A percentile compares a stretch with the other conserved stretches of the same genome.
Conservation (phyloP, 2,888 invertebrate species). For the Hydroisotoma schaefferi region DNA sequence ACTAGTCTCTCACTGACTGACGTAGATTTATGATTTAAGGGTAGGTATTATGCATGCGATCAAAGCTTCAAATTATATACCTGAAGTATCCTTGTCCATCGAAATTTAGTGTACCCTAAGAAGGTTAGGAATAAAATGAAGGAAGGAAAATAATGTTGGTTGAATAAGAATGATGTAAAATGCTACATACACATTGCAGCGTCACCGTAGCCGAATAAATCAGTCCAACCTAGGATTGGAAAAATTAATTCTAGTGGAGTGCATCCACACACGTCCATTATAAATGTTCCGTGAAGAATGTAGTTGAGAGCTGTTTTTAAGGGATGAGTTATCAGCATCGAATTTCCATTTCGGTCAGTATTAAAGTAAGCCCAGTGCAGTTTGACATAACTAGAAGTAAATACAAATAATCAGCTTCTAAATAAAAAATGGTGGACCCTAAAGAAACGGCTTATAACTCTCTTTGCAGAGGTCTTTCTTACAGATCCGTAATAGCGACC, state of each 20-base stretch:
- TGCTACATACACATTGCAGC: constrained; percentile 22
- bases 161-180: no score
- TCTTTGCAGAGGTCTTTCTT: constrained; percentile 1
- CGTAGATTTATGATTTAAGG: no score
- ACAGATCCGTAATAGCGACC: constrained; percentile 36
- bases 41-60: no score
- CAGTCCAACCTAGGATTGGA: constrained; percentile 20
- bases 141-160: no score
- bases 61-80: no score
- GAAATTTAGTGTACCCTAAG: constrained; percentile 36
- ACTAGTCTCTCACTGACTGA: no score
- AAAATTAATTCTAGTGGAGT: constrained; percentile 36
- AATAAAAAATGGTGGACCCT: no score
- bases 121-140: neutral
- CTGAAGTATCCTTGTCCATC: constrained; percentile 36
- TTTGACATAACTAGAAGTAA: constrained; percentile 40
- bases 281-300: constrained; percentile 34
- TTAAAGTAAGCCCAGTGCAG: constrained; percentile 44
- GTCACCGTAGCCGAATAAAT: constrained; percentile 24
- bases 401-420: neutral
- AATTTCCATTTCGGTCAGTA: constrained; percentile 17
- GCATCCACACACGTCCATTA: constrained; percentile 31
- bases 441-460: neutral
- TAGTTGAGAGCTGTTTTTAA: constrained; percentile 35
- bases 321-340: constrained; percentile 39